A percentile compares a stretch with the other conserved stretches of the same genome.
These are phyloP conservation scores for Varecia variegata DNA, from an alignment of 2,797 vertebrate genomes.

Conservation along the genomic window DNA sequence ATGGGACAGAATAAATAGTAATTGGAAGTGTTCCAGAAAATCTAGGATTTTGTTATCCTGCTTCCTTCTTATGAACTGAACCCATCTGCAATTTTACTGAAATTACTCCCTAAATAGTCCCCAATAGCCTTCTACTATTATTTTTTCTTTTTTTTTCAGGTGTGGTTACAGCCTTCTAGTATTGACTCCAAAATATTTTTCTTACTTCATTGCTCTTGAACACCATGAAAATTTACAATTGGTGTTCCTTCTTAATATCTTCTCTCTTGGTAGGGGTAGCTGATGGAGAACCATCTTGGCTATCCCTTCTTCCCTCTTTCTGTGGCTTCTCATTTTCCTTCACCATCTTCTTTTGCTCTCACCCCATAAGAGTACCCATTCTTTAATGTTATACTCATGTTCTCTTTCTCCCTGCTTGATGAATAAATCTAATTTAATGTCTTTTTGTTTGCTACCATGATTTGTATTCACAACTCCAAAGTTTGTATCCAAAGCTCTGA, in stretches of 20 bases:
- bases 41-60: not conserved
- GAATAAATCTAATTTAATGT: not conserved
- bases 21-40: not conserved
- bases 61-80: not conserved
- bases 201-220: not conserved
- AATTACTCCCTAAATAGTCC: not conserved
- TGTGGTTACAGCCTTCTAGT: too few species aligned
- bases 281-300: not conserved
- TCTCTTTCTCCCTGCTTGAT: not conserved
- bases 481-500: not conserved
- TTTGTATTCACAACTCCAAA: not conserved
- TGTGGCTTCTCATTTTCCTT: not conserved
- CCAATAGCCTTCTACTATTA: not conserved
- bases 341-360: not conserved
- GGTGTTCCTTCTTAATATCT: not conserved
- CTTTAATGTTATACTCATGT: not conserved
- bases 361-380: not conserved
- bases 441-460: not conserved
- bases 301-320: not conserved
- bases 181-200: conserved; percentile 7
- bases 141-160: too few species aligned
- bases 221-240: not conserved
- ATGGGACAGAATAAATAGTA: not conserved
- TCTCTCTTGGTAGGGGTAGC: not conserved
- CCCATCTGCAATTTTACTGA: not conserved